These are phyloP conservation scores for Lordiphosa mommai DNA, from an alignment of 1,140 invertebrate genomes.

Conservation along the genomic window DNA sequence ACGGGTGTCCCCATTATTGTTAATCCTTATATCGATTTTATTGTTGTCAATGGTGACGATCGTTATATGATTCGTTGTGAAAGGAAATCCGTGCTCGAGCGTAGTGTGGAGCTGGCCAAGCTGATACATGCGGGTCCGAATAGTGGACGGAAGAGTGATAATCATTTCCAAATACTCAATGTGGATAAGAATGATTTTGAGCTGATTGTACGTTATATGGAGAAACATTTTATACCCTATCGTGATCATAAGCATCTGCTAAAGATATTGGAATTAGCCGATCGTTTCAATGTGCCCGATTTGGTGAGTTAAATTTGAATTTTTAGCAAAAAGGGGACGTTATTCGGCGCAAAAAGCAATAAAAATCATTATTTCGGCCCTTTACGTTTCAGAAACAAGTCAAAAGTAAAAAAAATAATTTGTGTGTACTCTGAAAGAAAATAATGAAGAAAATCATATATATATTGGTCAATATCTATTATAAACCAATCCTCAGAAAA, in stretches of 20 bases:
- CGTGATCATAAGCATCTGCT: conserved; percentile 76
- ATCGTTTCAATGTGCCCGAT: conserved; percentile 77
- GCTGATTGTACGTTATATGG: conserved; percentile 73
- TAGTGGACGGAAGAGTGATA: conserved; percentile 73
- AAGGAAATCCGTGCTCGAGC: conserved; percentile 66
- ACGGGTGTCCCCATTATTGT: conserved; percentile 67
- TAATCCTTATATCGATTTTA: conserved; percentile 78
- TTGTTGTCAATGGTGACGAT: conserved; percentile 76
- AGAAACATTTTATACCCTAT: conserved; percentile 75
- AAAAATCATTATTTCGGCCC: too few relatives aligned
- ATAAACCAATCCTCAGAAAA: too few relatives aligned
- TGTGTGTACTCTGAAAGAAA: too few relatives aligned
- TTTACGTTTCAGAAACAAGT: too few relatives aligned
- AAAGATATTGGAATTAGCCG: conserved; percentile 70
- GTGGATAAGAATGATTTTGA: conserved; percentile 76
- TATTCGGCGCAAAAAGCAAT: too few relatives aligned
- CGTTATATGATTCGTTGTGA: conserved; percentile 77
- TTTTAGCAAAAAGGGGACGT: too few relatives aligned
- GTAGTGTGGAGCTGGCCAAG: conserved; percentile 74
- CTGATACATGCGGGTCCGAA: conserved; percentile 76
- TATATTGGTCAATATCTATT: too few relatives aligned
- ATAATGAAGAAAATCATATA: too few relatives aligned
- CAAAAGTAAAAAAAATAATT: too few relatives aligned
- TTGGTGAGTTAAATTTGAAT: conserved; percentile 47
- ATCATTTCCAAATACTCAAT: conserved; percentile 76